Conservation (phyloP, 2,113 vertebrate genomes). For the Indicator indicator region DNA sequence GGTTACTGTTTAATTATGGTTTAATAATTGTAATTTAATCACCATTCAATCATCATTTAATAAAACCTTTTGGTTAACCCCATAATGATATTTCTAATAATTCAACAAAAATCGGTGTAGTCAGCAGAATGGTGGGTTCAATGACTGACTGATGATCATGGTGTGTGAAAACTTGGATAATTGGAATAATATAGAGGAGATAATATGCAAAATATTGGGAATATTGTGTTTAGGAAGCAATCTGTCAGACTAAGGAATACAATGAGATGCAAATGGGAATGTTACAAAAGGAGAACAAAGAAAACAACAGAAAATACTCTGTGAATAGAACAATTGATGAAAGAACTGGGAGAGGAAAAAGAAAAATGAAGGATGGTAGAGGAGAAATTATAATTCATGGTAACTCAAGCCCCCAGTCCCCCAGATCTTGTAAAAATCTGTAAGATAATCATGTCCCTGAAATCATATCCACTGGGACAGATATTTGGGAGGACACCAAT, state of each 20-base stretch:
- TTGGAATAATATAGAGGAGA: neutral
- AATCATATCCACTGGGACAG: neutral
- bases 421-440: neutral
- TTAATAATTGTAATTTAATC: neutral
- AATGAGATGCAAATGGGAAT: neutral
- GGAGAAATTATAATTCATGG: neutral
- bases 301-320: neutral
- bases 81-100: neutral
- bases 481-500: neutral
- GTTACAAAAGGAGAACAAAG: neutral
- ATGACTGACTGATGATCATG: neutral
- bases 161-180: neutral
- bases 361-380: neutral
- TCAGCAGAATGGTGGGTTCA: neutral
- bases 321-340: neutral
- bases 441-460: neutral
- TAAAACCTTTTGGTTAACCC: neutral
- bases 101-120: neutral
- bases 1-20: too few relatives aligned
- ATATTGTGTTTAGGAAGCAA: neutral
- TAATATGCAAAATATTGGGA: neutral
- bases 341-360: neutral
- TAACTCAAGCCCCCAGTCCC: neutral
- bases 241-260: neutral
- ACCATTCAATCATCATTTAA: neutral